Evolutionary conservation across 2,888 invertebrate species (phyloP).

Genomic region (Willowsia nigromaculata): DNA sequence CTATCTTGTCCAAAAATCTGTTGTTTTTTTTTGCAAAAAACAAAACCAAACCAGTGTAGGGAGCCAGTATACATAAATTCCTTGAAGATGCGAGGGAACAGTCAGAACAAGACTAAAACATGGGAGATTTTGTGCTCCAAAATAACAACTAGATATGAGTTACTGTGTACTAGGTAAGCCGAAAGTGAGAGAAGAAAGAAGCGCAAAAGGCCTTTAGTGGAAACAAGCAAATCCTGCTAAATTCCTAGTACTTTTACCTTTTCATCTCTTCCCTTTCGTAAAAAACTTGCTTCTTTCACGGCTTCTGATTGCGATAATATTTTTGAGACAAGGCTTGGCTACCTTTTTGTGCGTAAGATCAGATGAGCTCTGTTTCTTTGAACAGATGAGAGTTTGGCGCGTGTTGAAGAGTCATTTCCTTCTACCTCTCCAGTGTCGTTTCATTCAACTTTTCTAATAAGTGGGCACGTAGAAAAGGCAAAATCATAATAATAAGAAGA

Average conservation of each 20-base stretch:
- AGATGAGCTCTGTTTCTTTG: neutral
- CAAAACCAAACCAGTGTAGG: neutral
- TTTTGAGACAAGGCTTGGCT: no score
- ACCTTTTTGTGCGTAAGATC: no score
- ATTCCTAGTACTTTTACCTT: conserved; percentile 1
- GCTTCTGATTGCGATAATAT: neutral
- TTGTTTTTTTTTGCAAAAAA: no score
- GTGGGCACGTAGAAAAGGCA: neutral
- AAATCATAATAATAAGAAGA: no score
- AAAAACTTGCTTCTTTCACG: neutral
- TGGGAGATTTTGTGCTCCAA: no score
- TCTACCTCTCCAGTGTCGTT: no score
- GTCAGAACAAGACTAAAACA: no score
- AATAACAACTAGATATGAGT: no score
- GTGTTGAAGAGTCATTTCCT: conserved; percentile 47
- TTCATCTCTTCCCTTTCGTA: neutral
- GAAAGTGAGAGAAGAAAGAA: neutral
- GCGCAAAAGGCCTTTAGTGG: neutral
- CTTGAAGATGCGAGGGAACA: no score
- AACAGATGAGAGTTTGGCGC: neutral
- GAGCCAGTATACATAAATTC: neutral
- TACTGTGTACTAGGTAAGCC: no score
- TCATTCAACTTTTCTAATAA: neutral
- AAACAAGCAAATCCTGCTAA: conserved; percentile 31
- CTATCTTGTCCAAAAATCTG: neutral